Evolutionary conservation across 2,797 vertebrate genomes (phyloP).

Genomic region (Chelon auratus): DNA sequence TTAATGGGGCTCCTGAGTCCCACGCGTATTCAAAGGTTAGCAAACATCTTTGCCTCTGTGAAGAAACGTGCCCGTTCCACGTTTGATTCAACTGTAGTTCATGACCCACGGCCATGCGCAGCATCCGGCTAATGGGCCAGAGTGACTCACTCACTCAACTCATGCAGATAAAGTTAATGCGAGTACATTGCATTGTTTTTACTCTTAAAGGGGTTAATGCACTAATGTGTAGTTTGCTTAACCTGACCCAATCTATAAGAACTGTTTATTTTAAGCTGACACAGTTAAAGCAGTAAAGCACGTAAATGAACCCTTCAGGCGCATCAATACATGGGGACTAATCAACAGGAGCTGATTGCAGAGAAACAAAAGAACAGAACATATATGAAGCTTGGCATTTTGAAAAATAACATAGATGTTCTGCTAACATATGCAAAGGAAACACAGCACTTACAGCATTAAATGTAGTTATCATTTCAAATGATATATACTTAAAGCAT

Average conservation of each 20-base stretch:
- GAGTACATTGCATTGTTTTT: slow-evolving; percentile 37
- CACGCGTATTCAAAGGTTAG: slow-evolving; percentile 49
- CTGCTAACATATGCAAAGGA: not conserved
- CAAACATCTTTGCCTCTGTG: slow-evolving; percentile 35
- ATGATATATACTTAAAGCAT: not conserved
- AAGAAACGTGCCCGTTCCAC: slow-evolving; percentile 19
- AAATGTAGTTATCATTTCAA: not conserved
- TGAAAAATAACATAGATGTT: not conserved
- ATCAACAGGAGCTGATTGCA: slow-evolving; percentile 12
- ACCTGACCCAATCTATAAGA: slow-evolving; percentile 21
- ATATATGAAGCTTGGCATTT: not conserved
- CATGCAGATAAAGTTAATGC: slow-evolving; percentile 33
- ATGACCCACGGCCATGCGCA: slow-evolving; percentile 6
- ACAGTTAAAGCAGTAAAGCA: slow-evolving; percentile 29
- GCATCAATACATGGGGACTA: slow-evolving; percentile 16
- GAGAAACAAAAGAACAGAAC: not conserved
- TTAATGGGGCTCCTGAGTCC: slow-evolving; percentile 58
- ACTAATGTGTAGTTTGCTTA: slow-evolving; percentile 35
- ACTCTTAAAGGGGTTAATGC: slow-evolving; percentile 56
- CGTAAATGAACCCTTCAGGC: slow-evolving; percentile 26
- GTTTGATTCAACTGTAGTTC: slow-evolving; percentile 16
- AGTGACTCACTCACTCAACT: slow-evolving; percentile 36
- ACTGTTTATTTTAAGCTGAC: slow-evolving; percentile 16
- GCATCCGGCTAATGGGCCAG: slow-evolving; percentile 43
- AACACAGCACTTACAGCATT: too few species aligned